Percentiles rank a stretch among this genome's conserved stretches.
Conservation (phyloP, 1,140 invertebrate genomes). For the Melanaphis sacchari region DNA sequence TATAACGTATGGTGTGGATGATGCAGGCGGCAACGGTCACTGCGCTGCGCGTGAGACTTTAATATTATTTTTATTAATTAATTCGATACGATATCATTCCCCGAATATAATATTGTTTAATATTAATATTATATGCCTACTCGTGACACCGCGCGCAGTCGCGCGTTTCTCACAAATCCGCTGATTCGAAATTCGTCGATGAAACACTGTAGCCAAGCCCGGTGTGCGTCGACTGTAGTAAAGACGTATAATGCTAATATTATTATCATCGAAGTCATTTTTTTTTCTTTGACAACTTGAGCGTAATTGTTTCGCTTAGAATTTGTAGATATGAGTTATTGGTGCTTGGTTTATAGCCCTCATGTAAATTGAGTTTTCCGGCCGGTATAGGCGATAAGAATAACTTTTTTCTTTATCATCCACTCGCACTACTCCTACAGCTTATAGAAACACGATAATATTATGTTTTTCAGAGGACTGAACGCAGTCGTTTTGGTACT, state of each 20-base stretch:
- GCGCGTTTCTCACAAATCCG: background rate
- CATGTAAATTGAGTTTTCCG: background rate
- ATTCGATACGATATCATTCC: constrained; percentile 25
- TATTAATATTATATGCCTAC: background rate
- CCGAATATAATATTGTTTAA: background rate
- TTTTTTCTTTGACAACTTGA: background rate
- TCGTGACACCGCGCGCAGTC: background rate
- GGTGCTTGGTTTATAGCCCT: background rate
- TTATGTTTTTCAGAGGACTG: background rate
- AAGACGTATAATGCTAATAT: background rate
- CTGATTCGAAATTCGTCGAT: background rate
- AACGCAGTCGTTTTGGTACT: background rate
- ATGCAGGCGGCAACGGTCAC: background rate
- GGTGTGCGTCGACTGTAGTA: background rate
- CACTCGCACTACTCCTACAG: background rate
- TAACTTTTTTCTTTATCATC: background rate
- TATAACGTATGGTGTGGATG: background rate
- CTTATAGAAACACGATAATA: background rate
- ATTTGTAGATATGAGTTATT: background rate
- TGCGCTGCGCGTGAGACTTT: constrained; percentile 13
- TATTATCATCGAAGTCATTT: background rate
- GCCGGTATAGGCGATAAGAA: background rate
- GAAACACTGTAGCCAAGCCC: background rate
- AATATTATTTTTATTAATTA: constrained; percentile 41
- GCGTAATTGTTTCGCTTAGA: background rate